Evolutionary conservation across 2,888 invertebrate genomes (phyloP).

Genomic region (Diogma glabrata): DNA sequence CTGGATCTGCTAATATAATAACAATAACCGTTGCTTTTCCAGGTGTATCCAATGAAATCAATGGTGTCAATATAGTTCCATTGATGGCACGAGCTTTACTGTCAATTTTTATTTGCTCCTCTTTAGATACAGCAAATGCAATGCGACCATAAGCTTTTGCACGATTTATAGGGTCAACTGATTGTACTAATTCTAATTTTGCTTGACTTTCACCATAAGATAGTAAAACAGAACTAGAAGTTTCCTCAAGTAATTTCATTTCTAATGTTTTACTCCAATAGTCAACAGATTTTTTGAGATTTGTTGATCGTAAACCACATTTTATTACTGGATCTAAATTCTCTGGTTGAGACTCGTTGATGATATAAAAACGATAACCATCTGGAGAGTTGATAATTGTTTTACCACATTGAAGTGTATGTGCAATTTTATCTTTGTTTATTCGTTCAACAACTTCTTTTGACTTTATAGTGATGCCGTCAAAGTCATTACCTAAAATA

Average conservation of each 20-base stretch:
- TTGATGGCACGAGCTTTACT: conserved; percentile 55
- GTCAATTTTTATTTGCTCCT: conserved; percentile 65
- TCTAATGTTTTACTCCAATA: conserved; percentile 78
- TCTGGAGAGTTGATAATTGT: conserved; percentile 74
- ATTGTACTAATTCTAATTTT: conserved; percentile 52
- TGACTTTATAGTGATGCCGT: conserved; percentile 73
- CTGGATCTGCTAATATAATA: conserved; percentile 92
- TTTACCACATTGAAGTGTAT: conserved; percentile 47
- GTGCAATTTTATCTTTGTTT: conserved; percentile 57
- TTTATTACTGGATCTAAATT: conserved; percentile 66
- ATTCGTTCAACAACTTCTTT: conserved; percentile 65
- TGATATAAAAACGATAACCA: conserved; percentile 77
- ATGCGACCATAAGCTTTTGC: conserved; percentile 90
- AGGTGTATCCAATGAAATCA: conserved; percentile 89
- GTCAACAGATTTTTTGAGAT: conserved; percentile 59
- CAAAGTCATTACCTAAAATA: conserved; percentile 88
- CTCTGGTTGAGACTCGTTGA: conserved; percentile 56
- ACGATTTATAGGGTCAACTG: conserved; percentile 50
- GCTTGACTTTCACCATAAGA: conserved; percentile 64
- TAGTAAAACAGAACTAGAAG: conserved; percentile 47
- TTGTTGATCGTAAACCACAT: conserved; percentile 66
- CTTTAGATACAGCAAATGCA: conserved; percentile 80
- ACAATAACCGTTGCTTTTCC: conserved; percentile 95
- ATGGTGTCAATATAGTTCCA: conserved; percentile 72
- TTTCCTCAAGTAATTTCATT: conserved; percentile 56